Evolutionary conservation across 2,888 invertebrate species (phyloP), one percentile per base, ranked within the genome.

Genomic region (Hoplodrina blanda): DNA sequence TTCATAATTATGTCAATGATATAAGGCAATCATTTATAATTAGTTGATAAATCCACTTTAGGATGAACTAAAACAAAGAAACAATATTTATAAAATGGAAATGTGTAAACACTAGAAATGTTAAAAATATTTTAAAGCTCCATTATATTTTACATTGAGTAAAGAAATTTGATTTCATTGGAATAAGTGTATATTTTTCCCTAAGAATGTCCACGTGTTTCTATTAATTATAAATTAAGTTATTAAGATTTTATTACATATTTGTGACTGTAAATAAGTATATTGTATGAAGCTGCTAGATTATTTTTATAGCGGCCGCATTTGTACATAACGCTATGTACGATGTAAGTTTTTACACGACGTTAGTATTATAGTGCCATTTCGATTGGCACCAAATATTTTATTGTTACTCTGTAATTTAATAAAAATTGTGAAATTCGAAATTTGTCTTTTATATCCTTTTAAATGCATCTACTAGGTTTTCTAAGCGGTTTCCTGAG

Each of bases 401-500:
- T 88, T 92, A 91, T 89, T 92, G 93, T 93, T 94, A 93, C 92
- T 93, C 91, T 90, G 88, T 92, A 91, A 83, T 90, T 89, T 88
- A 91, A 92, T 90, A 91, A 91, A 90, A 88, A 75, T 85, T 86
- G 78, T 80, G 80, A 82, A 85, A 85, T 74, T 76, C 20, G 13
- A 11, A 11, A 49, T 59, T 0, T 17, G 6, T 52, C 52, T 46
- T 25, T 46, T 46, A 15, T 49, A 11, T 11, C 11, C 8, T 8
- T 33, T 20, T 15, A 59, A 57, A n/a, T 19, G 37, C 63, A 46
- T 74, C 63, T 74, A 50, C 13, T 41, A 41, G 8, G 33, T 33
- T 33, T 33, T 33, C 5, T 33, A 7, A 0, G 33, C 25, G 2
- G 25, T 25, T 25, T 25, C 25, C 25, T 25, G 25, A 25, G 25